Percentiles rank a stretch among this genome's conserved stretches.
Conservation (phyloP, 2,797 vertebrate genomes). For the Nannoperca australis region DNA sequence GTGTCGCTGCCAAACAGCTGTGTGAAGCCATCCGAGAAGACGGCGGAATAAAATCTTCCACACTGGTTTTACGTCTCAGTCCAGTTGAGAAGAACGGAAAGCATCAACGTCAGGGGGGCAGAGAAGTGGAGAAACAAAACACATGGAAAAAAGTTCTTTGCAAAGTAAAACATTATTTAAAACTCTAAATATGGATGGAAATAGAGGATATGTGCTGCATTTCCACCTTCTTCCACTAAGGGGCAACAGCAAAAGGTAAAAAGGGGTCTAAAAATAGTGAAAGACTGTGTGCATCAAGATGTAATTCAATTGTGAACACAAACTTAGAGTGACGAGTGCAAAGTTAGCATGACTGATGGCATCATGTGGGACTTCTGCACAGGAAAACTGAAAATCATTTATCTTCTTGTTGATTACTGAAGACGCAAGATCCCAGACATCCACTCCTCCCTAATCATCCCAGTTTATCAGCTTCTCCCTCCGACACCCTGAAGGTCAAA, state of each 20-base stretch:
- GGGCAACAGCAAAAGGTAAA: constrained; percentile 20
- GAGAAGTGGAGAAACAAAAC: neutral
- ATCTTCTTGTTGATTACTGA: neutral
- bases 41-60: constrained; percentile 1
- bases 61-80: neutral
- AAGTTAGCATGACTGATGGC: too few relatives aligned
- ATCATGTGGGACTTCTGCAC: too few relatives aligned
- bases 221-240: constrained; percentile 48
- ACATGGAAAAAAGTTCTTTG: neutral
- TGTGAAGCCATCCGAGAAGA: constrained; percentile 14
- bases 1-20: constrained; percentile 56
- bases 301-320: neutral
- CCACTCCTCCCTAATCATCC: neutral
- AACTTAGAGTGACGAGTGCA: neutral
- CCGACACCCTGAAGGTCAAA: constrained; percentile 56
- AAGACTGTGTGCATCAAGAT: neutral
- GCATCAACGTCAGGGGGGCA: neutral
- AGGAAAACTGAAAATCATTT: neutral
- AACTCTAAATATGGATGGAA: neutral
- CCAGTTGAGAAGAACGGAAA: neutral
- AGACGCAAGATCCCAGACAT: constrained; percentile 14
- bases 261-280: neutral
- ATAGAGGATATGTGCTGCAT: constrained; percentile 5
- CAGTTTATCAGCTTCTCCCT: constrained; percentile 25
- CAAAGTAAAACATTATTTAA: neutral